Evolutionary conservation across 1,140 invertebrate species (phyloP), one percentile per base, ranked within the genome.

Genomic region (Drepana arcuata): DNA sequence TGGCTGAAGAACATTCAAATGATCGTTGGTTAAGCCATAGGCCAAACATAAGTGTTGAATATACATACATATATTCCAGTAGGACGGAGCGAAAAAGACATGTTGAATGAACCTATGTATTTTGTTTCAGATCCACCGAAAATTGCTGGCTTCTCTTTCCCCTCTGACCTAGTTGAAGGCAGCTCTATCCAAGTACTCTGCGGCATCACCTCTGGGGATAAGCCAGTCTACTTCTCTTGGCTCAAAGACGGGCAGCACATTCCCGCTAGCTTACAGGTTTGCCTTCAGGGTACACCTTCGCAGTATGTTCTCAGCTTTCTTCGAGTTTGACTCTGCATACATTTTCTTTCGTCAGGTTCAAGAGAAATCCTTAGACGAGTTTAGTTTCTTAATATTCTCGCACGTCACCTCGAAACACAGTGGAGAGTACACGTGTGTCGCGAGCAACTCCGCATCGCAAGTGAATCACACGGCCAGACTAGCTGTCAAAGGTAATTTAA

Each of bases 171-270:
- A 9, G 90, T 93, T 63, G 93, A 96, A 84, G 94, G 94, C 7
- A 93, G 93, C 60, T 86, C 94, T 14, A 91, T 93, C 6, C 93
- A 94, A 72, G 89, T 96, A n/a, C 89, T 94, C 4, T 97, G 95
- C 77, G 92, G 91, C 24, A 92, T 96, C 27, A 94, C 91, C 33
- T 93, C 93, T 29, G 95, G 95, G n/a, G 95, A 96, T 83, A 89
- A 94, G 47, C 94, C 94, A 9, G 92, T 96, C 24, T 89, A 90
- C 60, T 93, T 96, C 53, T 88, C 88, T 1, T 97, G 95, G 94
- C 86, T 92, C 13, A 96, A 96, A 65, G 93, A 96, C 66, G 92
- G 91, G 2, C 84, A 87, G 34, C 87, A 89, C 9, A 85, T 93
- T 29, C 86, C 88, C 1, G 83, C 87, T 13, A 88, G 85, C 30